These are phyloP conservation scores for Nematostella vectensis DNA, from an alignment of 92 coral and sea anemone genomes.

Conservation along the genomic window DNA sequence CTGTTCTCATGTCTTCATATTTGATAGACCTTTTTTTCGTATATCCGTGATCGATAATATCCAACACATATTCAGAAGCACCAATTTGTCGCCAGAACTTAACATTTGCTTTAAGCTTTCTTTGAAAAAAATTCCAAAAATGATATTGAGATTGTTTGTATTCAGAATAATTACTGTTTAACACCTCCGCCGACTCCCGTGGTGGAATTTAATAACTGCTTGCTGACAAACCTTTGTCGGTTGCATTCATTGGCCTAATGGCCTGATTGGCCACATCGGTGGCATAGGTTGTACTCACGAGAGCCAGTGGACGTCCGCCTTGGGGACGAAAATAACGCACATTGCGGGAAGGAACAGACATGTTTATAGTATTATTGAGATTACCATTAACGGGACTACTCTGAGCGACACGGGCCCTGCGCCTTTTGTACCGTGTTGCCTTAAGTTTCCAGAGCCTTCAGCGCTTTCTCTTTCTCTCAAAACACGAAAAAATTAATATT, in stretches of 20 bases:
- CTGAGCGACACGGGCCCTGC: neutral
- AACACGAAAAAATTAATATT: constrained; percentile 2
- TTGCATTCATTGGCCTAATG: constrained; percentile 15
- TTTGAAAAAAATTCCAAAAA: constrained; percentile 1
- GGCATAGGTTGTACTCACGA: constrained; percentile 1
- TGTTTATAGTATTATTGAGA: constrained; percentile 1
- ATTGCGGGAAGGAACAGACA: constrained; percentile 1
- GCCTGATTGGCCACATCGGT: constrained; percentile 8
- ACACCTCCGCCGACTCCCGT: neutral
- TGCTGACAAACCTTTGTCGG: neutral
- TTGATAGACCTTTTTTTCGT: constrained; percentile 35
- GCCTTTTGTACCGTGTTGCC: neutral
- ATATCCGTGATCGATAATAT: constrained; percentile 34
- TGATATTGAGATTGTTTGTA: neutral
- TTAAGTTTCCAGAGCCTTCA: constrained; percentile 5
- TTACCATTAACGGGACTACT: neutral
- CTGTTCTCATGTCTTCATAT: constrained; percentile 43
- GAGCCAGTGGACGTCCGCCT: constrained; percentile 1
- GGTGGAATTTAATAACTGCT: neutral
- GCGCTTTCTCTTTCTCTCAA: constrained; percentile 10
- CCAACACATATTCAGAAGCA: constrained; percentile 31
- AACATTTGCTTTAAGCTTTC: constrained; percentile 6
- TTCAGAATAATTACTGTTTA: neutral
- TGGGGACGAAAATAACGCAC: constrained; percentile 19
- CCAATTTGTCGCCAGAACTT: constrained; percentile 41